These are phyloP conservation scores for Psophia crepitans DNA, from an alignment of 2,113 vertebrate species.

Conservation along the genomic window DNA sequence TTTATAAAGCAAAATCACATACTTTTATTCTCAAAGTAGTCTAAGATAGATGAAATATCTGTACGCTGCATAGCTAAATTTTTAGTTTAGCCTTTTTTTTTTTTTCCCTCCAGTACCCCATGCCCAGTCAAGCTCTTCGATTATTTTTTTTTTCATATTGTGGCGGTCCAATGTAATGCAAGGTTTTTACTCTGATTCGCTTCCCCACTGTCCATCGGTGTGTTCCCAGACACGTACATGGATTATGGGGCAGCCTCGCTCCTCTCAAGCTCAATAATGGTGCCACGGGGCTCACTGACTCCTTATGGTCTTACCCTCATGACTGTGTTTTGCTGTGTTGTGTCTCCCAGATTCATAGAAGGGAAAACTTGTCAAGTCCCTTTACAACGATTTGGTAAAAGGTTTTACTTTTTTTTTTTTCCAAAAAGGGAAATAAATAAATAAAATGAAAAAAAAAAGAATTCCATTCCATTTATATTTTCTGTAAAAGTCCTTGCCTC, in stretches of 20 bases:
- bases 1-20: neutral
- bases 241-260: neutral
- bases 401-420: neutral
- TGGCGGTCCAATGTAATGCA: neutral
- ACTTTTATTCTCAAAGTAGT: neutral
- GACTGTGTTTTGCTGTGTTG: neutral
- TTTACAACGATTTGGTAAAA: constrained; percentile 14
- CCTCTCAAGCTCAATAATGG: neutral
- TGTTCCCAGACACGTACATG: neutral
- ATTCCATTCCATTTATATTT: constrained; percentile 52
- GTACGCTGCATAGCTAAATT: neutral
- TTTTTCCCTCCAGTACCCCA: neutral
- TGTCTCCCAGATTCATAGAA: constrained; percentile 45
- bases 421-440: constrained; percentile 76
- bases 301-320: neutral
- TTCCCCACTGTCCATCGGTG: neutral
- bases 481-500: constrained; percentile 53
- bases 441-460: constrained; percentile 65
- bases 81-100: neutral
- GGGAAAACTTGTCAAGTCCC: constrained; percentile 48
- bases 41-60: neutral
- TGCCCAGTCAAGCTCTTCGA: neutral
- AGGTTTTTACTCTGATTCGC: neutral
- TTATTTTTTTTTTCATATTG: neutral
- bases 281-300: neutral